Base-by-base conservation (phyloP, 2,888 invertebrate species). In the Chymomyza fuscimana region DNA sequence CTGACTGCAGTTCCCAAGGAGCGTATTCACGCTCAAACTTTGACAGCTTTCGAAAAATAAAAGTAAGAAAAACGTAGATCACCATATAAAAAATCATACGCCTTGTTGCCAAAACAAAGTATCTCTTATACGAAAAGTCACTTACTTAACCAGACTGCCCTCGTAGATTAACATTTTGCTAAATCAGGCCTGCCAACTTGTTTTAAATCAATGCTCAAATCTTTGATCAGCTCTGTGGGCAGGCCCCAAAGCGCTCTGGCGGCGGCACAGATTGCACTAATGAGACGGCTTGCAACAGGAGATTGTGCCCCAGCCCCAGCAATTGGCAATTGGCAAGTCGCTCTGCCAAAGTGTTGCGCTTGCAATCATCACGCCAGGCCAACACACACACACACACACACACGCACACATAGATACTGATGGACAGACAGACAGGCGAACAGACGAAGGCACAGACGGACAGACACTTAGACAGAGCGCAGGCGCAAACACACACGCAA, bases 331-430 rank as follows among this genome's bases (percentile, higher is more conserved):
- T 54, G 54, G 54, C 54, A 5, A 22, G n/a, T n/a, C 16, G 54
- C 16, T 19, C 10, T 19, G 54, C 16, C 68, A 60, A 79, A 79
- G 77, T 70, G 70, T 68, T 36, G 58, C 61, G 67, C 64, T 72
- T 77, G 80, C 80, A 78, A 78, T 78, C 80, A 71, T 67, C 74
- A 70, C 66, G 61, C 54, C 54, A 54, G 54, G 54, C 54, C 19
- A 54, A 22, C 16, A 16, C 54, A 54, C 16, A 22, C 54, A 46
- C 16, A 22, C 54, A 46, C 40, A 40, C 40, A n/a, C 60, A 40
- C 60, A 29, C 32, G 32, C 61, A 61, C 40, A 60, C 16, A 54
- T 9, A 32, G 32, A 32, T 32, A 32, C 32, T 32, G 32, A 7
- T 9, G 9, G 5, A 32, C 32, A 25, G 25, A 29, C 5, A 60